Evolutionary conservation across 2,113 vertebrate genomes (phyloP).

Genomic region (Sylvia atricapilla): DNA sequence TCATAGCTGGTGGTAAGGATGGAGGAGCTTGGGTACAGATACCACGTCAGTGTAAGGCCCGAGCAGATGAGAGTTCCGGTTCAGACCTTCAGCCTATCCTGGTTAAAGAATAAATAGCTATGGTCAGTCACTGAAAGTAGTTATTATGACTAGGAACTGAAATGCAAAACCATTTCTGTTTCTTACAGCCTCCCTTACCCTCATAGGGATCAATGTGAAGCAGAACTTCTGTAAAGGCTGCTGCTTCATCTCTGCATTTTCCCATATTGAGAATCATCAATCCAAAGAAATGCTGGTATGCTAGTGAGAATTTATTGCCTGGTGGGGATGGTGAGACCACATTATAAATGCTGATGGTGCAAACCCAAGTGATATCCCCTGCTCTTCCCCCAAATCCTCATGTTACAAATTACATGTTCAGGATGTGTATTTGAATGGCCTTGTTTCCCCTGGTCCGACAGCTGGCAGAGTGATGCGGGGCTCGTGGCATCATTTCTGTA

Average conservation of each 20-base stretch:
- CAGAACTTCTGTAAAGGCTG: not conserved
- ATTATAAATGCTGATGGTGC: not conserved
- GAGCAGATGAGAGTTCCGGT: not conserved
- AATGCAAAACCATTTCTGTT: not conserved
- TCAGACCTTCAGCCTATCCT: not conserved
- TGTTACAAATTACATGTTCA: not conserved
- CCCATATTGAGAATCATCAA: not conserved
- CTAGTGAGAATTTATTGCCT: not conserved
- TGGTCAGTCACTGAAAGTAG: not conserved
- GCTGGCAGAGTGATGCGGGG: not conserved
- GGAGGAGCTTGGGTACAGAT: not conserved
- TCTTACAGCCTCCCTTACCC: not conserved
- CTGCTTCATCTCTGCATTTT: not conserved
- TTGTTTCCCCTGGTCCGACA: not conserved
- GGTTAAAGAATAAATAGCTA: not conserved
- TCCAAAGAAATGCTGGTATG: fast-evolving
- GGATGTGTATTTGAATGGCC: not conserved
- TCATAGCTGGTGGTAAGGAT: not conserved
- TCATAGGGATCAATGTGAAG: not conserved
- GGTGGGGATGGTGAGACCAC: not conserved
- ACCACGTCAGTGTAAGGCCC: not conserved
- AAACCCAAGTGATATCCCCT: not conserved
- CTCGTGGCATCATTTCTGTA: slow-evolving; percentile 11
- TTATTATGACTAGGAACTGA: not conserved
- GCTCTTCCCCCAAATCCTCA: not conserved